Conservation (phyloP, 1,140 invertebrate genomes). For the Cecropterus lyciades region DNA sequence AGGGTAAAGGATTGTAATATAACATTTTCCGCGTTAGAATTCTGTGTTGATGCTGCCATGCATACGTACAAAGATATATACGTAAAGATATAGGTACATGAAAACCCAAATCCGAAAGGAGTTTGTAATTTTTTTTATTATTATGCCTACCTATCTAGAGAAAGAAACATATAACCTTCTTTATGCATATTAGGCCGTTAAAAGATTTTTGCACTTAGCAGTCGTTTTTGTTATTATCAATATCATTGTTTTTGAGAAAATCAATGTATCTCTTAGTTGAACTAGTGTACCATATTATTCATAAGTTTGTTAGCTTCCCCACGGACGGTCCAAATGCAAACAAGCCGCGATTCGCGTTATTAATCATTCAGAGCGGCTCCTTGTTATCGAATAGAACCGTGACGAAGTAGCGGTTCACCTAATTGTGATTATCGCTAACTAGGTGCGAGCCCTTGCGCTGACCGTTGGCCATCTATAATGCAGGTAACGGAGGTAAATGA, state of each 20-base stretch:
- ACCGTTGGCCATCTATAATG: conserved; percentile 64
- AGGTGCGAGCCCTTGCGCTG: conserved; percentile 59
- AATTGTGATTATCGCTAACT: conserved; percentile 75
- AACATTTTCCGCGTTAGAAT: not conserved
- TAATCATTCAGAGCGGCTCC: conserved; percentile 72
- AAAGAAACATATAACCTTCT: too few species aligned
- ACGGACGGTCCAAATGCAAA: conserved; percentile 68
- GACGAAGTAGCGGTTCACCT: conserved; percentile 72
- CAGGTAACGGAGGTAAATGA: conserved; percentile 47
- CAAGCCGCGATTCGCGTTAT: conserved; percentile 69
- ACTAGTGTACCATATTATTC: conserved; percentile 68
- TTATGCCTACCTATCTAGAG: too few species aligned
- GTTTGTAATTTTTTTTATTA: too few species aligned
- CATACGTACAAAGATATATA: too few species aligned
- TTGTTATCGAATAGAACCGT: conserved; percentile 72
- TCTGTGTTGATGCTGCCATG: too few species aligned
- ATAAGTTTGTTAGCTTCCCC: conserved; percentile 72
- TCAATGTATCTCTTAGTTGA: conserved; percentile 59
- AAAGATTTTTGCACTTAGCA: too few species aligned
- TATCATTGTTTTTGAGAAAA: conserved; percentile 51
- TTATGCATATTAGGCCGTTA: too few species aligned
- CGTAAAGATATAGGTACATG: too few species aligned
- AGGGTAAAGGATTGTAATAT: conserved; percentile 35
- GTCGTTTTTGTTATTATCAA: too few species aligned
- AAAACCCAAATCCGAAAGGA: too few species aligned